Conservation (phyloP, 2,113 vertebrate genomes). For the Sylvia atricapilla region DNA sequence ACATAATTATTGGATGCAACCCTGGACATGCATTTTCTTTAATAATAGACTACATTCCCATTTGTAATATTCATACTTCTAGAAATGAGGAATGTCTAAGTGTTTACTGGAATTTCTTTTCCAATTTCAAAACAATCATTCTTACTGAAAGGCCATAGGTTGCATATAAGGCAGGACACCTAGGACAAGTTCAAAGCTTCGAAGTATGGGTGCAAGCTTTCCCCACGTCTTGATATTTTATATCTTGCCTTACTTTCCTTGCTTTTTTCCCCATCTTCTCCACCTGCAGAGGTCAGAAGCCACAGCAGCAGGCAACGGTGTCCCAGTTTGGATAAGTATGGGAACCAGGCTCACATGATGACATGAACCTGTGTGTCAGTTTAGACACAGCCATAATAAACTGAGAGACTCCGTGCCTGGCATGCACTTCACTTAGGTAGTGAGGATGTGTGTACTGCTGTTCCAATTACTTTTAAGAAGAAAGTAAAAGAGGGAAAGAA, state of each 20-base stretch:
- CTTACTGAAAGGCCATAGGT: background rate
- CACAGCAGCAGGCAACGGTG: rapidly evolving
- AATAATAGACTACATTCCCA: background rate
- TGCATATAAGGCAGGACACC: background rate
- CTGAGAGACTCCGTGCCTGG: background rate
- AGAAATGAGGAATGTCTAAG: background rate
- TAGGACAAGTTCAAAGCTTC: background rate
- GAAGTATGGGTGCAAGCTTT: background rate
- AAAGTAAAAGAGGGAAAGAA: background rate
- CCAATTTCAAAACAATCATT: background rate
- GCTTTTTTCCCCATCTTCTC: background rate
- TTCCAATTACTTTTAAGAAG: background rate
- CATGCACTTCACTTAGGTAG: background rate
- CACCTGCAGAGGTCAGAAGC: background rate
- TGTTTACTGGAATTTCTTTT: background rate
- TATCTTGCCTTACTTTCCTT: background rate
- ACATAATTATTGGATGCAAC: background rate
- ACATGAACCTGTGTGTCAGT: background rate
- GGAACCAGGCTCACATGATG: background rate
- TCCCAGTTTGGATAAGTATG: background rate
- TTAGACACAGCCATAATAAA: background rate
- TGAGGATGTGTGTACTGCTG: background rate
- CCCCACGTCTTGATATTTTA: background rate
- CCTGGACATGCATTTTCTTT: background rate
- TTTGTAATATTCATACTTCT: background rate